Evolutionary conservation across 2,888 invertebrate genomes (phyloP), one percentile per base, ranked within the genome.

Genomic region (Cerceris ruficornis): DNA sequence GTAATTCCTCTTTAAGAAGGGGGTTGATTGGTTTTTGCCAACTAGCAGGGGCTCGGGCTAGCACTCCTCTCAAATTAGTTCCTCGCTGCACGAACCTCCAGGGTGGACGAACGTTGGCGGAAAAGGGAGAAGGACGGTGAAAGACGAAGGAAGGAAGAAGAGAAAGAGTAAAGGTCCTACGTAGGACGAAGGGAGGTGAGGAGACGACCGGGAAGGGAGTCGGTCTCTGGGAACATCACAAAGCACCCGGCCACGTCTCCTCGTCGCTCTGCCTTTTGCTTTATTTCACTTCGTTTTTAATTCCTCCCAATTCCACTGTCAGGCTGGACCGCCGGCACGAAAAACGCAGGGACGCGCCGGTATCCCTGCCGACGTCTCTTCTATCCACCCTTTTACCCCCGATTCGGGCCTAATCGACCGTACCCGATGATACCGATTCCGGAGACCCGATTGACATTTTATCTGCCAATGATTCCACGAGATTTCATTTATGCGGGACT

Each of bases 221-320:
- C 83, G 86, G 87, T 64, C 82, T 86, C 82, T 81, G 82, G 81
- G 82, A 88, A 85, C 87, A 86, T 87, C 86, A 88, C 87, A 90
- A 86, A 89, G 88, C 86, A 85, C 76, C 85, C 86, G 85, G 85
- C 83, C 75, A 74, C 81, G 77, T 80, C 80, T 77, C 75, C 65
- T 80, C 69, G 69, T 66, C 76, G 59, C 69, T 43, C 50, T 58
- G 76, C 81, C 82, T 85, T 90, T 88, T 88, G 85, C 84, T 90
- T 88, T 88, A 86, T 89, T 89, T 88, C 85, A 86, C 87, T 86
- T 85, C 83, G 83, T 87, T 89, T 87, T 87, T 88, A 88, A 89
- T 89, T 89, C 88, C 88, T 87, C 79, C 84, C 87, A 83, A 86
- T 88, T 87, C 87, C 84, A 83, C 86, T 83, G 88, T 86, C 86